Conservation (phyloP, 2,113 vertebrate genomes). For the Hemibagrus wyckioides region DNA sequence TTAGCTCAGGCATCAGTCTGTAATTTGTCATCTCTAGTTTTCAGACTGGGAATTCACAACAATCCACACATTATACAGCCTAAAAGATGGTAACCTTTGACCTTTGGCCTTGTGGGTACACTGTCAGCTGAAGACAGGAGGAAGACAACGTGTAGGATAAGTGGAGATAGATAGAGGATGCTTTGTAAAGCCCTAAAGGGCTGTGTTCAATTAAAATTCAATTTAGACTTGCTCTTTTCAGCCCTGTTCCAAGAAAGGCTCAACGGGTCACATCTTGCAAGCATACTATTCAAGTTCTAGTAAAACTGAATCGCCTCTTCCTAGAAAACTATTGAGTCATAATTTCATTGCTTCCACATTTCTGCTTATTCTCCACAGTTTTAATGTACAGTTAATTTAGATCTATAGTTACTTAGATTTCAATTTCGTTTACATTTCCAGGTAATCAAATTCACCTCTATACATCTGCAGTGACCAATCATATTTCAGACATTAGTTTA, state of each 20-base stretch:
- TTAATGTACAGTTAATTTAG: background rate
- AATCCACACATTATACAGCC: constrained; percentile 49
- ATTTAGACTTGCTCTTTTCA: constrained; percentile 32
- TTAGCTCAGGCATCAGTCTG: background rate
- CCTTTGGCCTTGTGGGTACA: constrained; percentile 26
- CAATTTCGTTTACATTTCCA: background rate
- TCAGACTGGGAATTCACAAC: constrained; percentile 26
- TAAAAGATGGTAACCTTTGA: constrained; percentile 36
- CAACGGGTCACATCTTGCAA: constrained; percentile 42
- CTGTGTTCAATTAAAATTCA: constrained; percentile 47
- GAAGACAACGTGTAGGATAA: constrained; percentile 32
- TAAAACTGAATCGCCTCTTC: background rate
- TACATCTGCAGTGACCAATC: background rate
- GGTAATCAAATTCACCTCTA: background rate
- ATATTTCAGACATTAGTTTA: background rate
- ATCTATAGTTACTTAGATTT: background rate
- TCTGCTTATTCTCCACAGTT: background rate
- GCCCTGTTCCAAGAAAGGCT: constrained; percentile 15
- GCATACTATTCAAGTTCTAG: constrained; percentile 12
- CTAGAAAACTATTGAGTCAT: background rate
- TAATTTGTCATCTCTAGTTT: background rate
- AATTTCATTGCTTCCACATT: background rate
- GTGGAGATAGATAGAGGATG: constrained; percentile 39
- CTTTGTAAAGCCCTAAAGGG: constrained; percentile 40
- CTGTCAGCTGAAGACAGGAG: constrained; percentile 23